Conservation (phyloP, 2,888 invertebrate genomes). For the Tortricodes alternella region DNA sequence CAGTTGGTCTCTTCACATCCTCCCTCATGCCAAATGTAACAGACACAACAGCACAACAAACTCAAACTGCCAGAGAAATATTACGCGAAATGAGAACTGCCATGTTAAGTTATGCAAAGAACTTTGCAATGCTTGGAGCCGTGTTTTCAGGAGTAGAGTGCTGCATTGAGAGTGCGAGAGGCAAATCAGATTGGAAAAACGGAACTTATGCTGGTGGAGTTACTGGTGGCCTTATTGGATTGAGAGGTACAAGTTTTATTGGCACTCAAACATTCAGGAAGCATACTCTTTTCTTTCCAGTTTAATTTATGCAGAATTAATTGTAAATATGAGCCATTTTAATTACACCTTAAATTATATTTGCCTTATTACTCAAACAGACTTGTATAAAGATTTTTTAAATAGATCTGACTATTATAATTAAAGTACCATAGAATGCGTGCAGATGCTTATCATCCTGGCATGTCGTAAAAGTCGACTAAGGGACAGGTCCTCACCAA, state of each 20-base stretch:
- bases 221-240: slow-evolving; percentile 95
- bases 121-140: slow-evolving; percentile 97
- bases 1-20: slow-evolving; percentile 97
- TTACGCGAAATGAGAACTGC: slow-evolving; percentile 95
- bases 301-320: neutral
- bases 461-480: no score
- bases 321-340: neutral
- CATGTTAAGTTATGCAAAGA: slow-evolving; percentile 97
- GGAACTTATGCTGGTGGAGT: slow-evolving; percentile 97
- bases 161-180: slow-evolving; percentile 95
- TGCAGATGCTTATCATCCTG: no score
- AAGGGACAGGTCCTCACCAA: no score
- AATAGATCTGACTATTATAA: neutral
- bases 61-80: slow-evolving; percentile 92
- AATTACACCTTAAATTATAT: no score
- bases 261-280: no score
- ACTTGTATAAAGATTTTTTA: no score
- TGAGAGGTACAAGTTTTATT: slow-evolving; percentile 90
- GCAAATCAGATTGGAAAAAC: slow-evolving; percentile 98
- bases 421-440: no score
- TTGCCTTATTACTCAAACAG: no score
- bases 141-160: slow-evolving; percentile 98
- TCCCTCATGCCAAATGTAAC: slow-evolving; percentile 96
- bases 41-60: slow-evolving; percentile 85
- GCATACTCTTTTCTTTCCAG: neutral